phyloP scores from a whole-genome alignment of 1,140 invertebrate species.

The Caerostris darwini region DNA sequence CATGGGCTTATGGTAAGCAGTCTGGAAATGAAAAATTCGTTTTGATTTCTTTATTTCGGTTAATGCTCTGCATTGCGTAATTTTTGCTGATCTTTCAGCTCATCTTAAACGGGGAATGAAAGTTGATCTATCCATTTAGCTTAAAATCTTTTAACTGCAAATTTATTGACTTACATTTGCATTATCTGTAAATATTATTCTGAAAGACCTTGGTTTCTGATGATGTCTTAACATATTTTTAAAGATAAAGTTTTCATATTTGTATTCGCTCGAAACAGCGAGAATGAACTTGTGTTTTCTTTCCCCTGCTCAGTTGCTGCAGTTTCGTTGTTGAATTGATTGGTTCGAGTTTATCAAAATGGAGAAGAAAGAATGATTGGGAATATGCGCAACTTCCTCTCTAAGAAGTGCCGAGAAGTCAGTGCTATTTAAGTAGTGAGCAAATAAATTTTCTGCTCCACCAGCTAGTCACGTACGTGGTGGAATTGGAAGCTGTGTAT shows the following conservation, averaged over 20 bases:
- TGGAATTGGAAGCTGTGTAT: background rate
- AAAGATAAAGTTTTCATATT: background rate
- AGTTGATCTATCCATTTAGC: too few relatives aligned
- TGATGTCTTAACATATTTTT: too few relatives aligned
- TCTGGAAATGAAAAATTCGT: too few relatives aligned
- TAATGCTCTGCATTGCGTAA: too few relatives aligned
- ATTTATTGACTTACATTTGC: too few relatives aligned
- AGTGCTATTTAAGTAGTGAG: background rate
- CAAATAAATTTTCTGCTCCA: conserved; percentile 30
- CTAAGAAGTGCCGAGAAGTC: background rate
- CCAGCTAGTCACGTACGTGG: background rate
- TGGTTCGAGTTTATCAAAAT: background rate
- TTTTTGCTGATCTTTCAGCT: too few relatives aligned
- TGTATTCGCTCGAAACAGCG: background rate
- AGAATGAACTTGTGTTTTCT: conserved; percentile 12
- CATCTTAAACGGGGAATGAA: too few relatives aligned
- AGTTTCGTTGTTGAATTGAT: background rate
- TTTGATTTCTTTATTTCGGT: too few relatives aligned
- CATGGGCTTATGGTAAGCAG: too few relatives aligned
- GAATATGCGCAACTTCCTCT: conserved; percentile 3
- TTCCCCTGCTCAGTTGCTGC: conserved; percentile 20
- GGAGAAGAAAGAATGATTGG: conserved; percentile 8
- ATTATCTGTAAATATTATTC: background rate
- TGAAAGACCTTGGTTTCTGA: background rate
- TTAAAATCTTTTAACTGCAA: too few relatives aligned